Evolutionary conservation across 2,797 vertebrate genomes (phyloP).

Genomic region (Sebastes jordani): DNA sequence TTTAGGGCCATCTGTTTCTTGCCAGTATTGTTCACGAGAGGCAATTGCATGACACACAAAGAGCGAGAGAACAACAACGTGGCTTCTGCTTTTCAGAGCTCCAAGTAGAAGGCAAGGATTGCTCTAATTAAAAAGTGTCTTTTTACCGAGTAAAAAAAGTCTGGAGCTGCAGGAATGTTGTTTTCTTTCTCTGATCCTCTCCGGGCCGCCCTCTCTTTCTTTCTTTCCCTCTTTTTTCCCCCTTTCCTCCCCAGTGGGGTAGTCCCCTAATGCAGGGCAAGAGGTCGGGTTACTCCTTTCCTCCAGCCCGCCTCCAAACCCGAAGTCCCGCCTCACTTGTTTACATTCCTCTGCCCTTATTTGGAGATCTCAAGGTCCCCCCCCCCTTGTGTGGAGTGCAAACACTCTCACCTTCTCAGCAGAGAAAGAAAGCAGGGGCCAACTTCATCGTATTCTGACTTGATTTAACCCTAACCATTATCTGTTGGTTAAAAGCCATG

Average conservation of each 20-base stretch:
- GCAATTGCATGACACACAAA: slow-evolving; percentile 65
- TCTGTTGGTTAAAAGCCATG: slow-evolving; percentile 38
- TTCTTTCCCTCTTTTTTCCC: neutral
- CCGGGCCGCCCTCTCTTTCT: slow-evolving; percentile 16
- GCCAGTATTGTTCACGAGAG: slow-evolving; percentile 49
- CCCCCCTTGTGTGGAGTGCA: slow-evolving; percentile 65
- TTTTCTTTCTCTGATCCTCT: slow-evolving; percentile 74
- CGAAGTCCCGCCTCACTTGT: slow-evolving; percentile 83
- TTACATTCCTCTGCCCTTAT: slow-evolving; percentile 88
- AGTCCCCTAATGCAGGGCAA: slow-evolving; percentile 66
- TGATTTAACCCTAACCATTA: slow-evolving; percentile 57
- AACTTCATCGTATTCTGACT: slow-evolving; percentile 46
- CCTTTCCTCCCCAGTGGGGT: slow-evolving; percentile 57
- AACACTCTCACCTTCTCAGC: slow-evolving; percentile 76
- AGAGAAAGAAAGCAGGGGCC: slow-evolving; percentile 58
- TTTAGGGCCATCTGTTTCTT: slow-evolving; percentile 70
- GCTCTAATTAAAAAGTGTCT: slow-evolving; percentile 81
- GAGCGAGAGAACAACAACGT: slow-evolving; percentile 56
- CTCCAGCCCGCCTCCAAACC: slow-evolving; percentile 60
- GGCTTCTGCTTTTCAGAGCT: slow-evolving; percentile 50
- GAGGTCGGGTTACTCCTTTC: slow-evolving; percentile 83
- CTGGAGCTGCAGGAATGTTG: slow-evolving; percentile 80
- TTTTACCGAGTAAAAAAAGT: slow-evolving; percentile 71
- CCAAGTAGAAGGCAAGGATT: slow-evolving; percentile 51
- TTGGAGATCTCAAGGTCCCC: slow-evolving; percentile 79